Base-by-base conservation (phyloP, 2,888 invertebrate genomes). In the Parapristionchus giblindavisi region DNA sequence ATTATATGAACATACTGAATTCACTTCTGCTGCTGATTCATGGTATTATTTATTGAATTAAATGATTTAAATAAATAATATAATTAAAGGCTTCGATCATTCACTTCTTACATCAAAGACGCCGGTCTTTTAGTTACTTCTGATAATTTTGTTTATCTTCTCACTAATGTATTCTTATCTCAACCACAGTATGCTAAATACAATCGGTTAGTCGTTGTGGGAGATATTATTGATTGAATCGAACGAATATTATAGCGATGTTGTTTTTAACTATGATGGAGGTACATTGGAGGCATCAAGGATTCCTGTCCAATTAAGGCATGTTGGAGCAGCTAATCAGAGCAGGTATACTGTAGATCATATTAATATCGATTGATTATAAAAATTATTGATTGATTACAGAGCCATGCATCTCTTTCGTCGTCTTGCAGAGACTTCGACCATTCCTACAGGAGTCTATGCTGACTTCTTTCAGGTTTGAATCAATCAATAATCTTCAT, bases 1-100 rank as follows among this genome's bases (percentile, higher is more conserved):
- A 70, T 78, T 85, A 27, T 87, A 86, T 78, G 87, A 87, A 75
- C 85, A 87, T 79, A 87, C 87, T 5, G 85, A 87, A 52, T 87
- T 85, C 77, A 87, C 87, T 2, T 83, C 81, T 34, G 78, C 78
- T 29, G 81, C 83, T 34, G 87, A 88, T 73, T 87, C 85, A 14
- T 87, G 87, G 86, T 84, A 48, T 48, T 48, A 48, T 48, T 48
- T 11, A 48, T 21, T 21, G 48, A 14, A 48, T 11, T 21, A 48
- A 52, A 24, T 65, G 21, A 17, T 60, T 27, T 27, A 27, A 27
- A 17, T n/a, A 56, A 56, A 29, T 32, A 56, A n/a, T 56, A 27
- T 11, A n/a, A 3, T 66, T 77, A 34, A 68, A 84, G 84, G 85
- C 78, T 87, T 5, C 80, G 84, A 24, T 79, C 83, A 0, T 87